Evolutionary conservation across 2,888 invertebrate genomes (phyloP).

Genomic region (Agrilus mali): DNA sequence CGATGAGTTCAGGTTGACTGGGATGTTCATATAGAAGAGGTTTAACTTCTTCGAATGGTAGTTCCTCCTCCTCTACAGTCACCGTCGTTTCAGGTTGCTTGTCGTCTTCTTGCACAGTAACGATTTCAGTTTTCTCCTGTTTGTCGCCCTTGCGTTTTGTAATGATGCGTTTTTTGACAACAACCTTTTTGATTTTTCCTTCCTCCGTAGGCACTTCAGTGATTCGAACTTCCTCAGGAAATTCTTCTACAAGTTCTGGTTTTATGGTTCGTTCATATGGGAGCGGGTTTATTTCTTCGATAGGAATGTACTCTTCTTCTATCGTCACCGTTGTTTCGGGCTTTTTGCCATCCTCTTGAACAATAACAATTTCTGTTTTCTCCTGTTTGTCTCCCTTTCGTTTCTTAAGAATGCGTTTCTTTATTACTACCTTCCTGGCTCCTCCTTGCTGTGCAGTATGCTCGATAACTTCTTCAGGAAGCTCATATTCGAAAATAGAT

Average conservation of each 20-base stretch:
- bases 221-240: constrained; percentile 21
- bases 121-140: constrained; percentile 24
- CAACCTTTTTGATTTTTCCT: constrained; percentile 20
- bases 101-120: constrained; percentile 20
- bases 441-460: constrained; percentile 17
- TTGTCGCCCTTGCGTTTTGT: constrained; percentile 26
- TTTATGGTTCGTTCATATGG: constrained; percentile 2
- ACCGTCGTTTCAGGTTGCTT: constrained; percentile 23
- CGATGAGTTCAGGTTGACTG: constrained; percentile 16
- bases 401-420: constrained; percentile 33
- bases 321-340: constrained; percentile 28
- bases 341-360: constrained; percentile 32
- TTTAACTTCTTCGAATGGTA: constrained; percentile 20
- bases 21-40: constrained; percentile 18
- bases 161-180: constrained; percentile 25
- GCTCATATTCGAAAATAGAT: too few relatives aligned
- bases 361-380: constrained; percentile 34
- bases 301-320: constrained; percentile 15
- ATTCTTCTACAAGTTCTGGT: constrained; percentile 16
- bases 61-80: constrained; percentile 19
- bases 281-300: constrained; percentile 6
- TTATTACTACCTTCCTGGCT: constrained; percentile 24
- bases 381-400: constrained; percentile 31
- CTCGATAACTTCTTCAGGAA: constrained; percentile 16
- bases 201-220: constrained; percentile 17